phyloP scores from a whole-genome alignment of 2,113 vertebrate genomes.

The Nothocercus nigrocapillus region DNA sequence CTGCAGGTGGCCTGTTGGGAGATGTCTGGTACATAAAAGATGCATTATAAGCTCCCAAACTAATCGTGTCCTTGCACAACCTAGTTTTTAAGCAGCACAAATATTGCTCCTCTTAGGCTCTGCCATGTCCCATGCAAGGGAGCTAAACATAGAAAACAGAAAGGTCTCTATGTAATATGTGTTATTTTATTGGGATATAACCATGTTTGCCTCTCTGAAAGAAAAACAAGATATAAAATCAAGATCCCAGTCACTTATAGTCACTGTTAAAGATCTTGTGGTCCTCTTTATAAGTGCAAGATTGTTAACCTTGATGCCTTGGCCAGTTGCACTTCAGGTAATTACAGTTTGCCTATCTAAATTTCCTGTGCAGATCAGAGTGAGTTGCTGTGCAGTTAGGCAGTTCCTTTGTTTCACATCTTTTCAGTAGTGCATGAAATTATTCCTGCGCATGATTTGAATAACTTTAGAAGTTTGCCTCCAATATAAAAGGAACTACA shows the following conservation, averaged over 20 bases:
- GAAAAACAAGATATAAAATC: neutral
- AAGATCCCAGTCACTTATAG: fast-evolving
- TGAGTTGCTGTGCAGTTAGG: neutral
- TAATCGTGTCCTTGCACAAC: neutral
- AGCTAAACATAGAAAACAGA: neutral
- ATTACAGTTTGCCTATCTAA: neutral
- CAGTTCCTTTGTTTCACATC: neutral
- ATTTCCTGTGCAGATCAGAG: neutral
- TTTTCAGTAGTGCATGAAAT: neutral
- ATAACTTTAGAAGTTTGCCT: neutral
- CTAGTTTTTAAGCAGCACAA: neutral
- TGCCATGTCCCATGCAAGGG: fast-evolving
- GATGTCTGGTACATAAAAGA: neutral
- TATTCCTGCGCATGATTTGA: neutral
- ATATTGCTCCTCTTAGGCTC: neutral
- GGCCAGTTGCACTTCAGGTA: neutral
- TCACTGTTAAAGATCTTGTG: neutral
- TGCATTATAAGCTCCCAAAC: neutral
- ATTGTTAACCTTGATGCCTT: neutral
- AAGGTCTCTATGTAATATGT: fast-evolving
- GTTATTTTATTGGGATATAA: neutral
- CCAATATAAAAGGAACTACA: neutral
- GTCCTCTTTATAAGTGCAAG: neutral
- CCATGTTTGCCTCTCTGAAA: neutral
- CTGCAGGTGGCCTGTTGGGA: neutral